Base-by-base conservation (phyloP, 2,888 invertebrate species). In the Drosophila hamatofila region DNA sequence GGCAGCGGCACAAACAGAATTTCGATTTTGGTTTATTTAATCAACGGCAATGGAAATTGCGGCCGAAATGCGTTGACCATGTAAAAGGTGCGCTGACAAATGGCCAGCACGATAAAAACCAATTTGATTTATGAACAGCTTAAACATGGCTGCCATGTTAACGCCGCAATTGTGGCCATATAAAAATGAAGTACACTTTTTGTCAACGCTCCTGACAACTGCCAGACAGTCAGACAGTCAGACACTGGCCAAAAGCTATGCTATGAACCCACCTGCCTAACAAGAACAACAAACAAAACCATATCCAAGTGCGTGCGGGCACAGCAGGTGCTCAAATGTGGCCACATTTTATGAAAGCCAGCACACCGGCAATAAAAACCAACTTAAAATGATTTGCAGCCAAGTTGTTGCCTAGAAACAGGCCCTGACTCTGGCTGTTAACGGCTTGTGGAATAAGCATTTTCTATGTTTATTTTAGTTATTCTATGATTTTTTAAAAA, bases 21-120 rank as follows among this genome's bases (percentile, higher is more conserved):
- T 78, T 87, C 66, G 66, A 67, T 80, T 73, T 81, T 60, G 75
- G 78, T 89, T 89, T 89, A 89, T 89, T 89, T 89, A 84, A 87
- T 85, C 68, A 77, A 76, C 39, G 78, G 62, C 68, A 72, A 66
- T 57, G 65, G 64, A 75, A 71, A 70, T 67, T 56, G 70, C 42
- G 62, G 52, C 42, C 63, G 37, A 67, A 75, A 76, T 44, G 69
- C 75, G 71, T 70, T 76, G 70, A 65, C 44, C 76, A 69, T 86
- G 80, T 77, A 75, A 76, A 78, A 73, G 83, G 72, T 71, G 67
- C 69, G 55, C 72, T 72, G 75, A 84, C 84, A 84, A 84, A 84
- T 89, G 78, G 81, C 67, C 64, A 41, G 44, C 49, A 41, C 39
- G 57, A 76, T 72, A 80, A 72, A 80, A 78, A 65, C 44, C 65